Base-by-base conservation (phyloP, 1,140 invertebrate genomes). In the Macrobrachium rosenbergii region DNA sequence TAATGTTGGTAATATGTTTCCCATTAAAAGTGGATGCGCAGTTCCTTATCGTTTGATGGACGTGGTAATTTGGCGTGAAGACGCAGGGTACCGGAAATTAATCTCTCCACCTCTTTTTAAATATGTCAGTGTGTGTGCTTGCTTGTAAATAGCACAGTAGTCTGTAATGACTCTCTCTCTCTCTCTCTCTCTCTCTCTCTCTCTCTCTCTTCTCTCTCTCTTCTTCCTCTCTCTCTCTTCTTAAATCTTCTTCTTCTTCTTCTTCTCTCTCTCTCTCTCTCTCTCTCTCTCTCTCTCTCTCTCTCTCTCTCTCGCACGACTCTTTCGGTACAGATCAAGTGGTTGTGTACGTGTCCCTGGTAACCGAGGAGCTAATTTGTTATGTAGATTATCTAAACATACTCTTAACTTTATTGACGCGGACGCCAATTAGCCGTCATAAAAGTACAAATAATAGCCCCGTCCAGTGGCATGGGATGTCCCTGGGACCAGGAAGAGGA, bases 361-460 rank as follows among this genome's bases (percentile, higher is more conserved):
- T 59, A 59, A 60, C 52, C 23, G 17, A 28, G 67, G 17, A 69
- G 72, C 63, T 83, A 83, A 83, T 83, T 83, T 83, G 82, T 72
- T 83, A 83, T 83, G 82, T 77, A 83, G 82, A 83, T 83, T 62
- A 83, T 83, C 82, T 64, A 77, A 83, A 77, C 82, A 67, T 77
- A 77, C 82, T 76, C 73, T 77, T 77, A 77, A 62, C 58, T 63
- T 64, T 83, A 83, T 83, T 83, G 82, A 83, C 82, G 58, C 60
- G 59, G 73, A 77, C 82, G 82, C 73, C 82, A 83, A 77, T 83
- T 83, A 83, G 59, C 72, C 67, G 8, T 62, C 73, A 69, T 83
- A 83, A 83, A 83, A 83, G 82, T 77, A 75, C 73, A 45, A 17
- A 83, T 52, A 72, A 82, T 59, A 17, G 80, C 37, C 37, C 3